phyloP scores from a whole-genome alignment of 1,140 invertebrate genomes.

The Euura saliciscinereae region DNA sequence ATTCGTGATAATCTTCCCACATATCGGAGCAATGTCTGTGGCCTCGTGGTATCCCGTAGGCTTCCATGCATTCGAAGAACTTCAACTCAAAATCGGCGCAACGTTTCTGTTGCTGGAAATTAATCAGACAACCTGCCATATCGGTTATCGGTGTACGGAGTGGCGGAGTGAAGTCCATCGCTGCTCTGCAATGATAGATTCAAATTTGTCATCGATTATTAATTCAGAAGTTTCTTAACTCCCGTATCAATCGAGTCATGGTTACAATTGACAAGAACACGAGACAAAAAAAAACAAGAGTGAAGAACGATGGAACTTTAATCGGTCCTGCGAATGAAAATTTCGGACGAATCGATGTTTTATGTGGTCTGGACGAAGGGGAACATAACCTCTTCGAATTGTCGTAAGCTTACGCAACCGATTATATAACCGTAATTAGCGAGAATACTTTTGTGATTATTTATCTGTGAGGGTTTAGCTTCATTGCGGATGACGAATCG shows the following conservation, averaged over 20 bases:
- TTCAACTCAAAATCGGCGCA: conserved; percentile 72
- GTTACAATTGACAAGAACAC: too few species aligned
- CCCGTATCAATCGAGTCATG: too few species aligned
- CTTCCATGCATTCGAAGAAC: conserved; percentile 75
- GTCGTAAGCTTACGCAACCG: neutral
- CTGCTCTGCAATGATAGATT: neutral
- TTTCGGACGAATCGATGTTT: too few species aligned
- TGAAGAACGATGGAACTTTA: too few species aligned
- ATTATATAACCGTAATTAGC: neutral
- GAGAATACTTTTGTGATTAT: neutral
- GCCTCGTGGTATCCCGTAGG: conserved; percentile 69
- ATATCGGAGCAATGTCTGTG: conserved; percentile 63
- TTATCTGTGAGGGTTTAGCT: neutral
- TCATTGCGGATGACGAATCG: neutral
- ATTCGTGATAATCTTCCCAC: conserved; percentile 72
- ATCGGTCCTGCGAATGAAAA: too few species aligned
- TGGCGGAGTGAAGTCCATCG: conserved; percentile 64
- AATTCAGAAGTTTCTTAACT: too few species aligned
- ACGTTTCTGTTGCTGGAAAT: conserved; percentile 64
- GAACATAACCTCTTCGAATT: neutral
- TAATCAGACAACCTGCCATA: conserved; percentile 65
- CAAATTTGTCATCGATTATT: too few species aligned
- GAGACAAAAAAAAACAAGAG: too few species aligned
- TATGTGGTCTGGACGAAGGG: neutral
- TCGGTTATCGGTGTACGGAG: conserved; percentile 71